phyloP scores from a whole-genome alignment of 1,140 invertebrate genomes.

The Linepithema humile region DNA sequence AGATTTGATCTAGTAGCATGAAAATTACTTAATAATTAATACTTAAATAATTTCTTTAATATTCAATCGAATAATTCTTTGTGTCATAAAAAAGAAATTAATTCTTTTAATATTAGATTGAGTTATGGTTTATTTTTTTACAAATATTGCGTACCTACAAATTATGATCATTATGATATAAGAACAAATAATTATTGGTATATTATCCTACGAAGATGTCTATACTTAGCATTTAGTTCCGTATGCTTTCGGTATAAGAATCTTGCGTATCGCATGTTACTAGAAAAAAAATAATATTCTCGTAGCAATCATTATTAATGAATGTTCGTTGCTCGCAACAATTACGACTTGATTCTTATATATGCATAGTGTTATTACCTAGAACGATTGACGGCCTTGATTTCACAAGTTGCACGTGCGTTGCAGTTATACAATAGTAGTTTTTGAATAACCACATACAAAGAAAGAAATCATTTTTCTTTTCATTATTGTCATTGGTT shows the following conservation, averaged over 20 bases:
- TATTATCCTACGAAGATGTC: conserved; percentile 1
- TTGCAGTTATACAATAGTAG: background rate
- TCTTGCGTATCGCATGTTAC: background rate
- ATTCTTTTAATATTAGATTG: background rate
- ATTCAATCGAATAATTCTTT: background rate
- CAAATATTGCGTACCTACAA: too few species aligned
- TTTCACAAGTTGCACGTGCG: background rate
- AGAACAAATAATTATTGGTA: background rate
- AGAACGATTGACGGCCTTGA: background rate
- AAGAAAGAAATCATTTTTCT: background rate
- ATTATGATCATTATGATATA: background rate
- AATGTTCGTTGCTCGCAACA: background rate
- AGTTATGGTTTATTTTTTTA: background rate
- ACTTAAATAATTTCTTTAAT: background rate
- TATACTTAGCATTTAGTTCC: background rate
- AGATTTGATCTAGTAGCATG: background rate
- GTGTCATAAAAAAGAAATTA: background rate
- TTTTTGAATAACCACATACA: background rate
- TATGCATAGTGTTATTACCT: conserved; percentile 1
- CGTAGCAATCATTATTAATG: conserved; percentile 9
- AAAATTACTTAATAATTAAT: background rate
- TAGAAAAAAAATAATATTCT: background rate
- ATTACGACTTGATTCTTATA: background rate
- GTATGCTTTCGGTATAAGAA: background rate
- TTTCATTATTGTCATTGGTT: background rate